Evolutionary conservation across 2,888 invertebrate species (phyloP), one percentile per base, ranked within the genome.

Genomic region (Dorcus hopei): DNA sequence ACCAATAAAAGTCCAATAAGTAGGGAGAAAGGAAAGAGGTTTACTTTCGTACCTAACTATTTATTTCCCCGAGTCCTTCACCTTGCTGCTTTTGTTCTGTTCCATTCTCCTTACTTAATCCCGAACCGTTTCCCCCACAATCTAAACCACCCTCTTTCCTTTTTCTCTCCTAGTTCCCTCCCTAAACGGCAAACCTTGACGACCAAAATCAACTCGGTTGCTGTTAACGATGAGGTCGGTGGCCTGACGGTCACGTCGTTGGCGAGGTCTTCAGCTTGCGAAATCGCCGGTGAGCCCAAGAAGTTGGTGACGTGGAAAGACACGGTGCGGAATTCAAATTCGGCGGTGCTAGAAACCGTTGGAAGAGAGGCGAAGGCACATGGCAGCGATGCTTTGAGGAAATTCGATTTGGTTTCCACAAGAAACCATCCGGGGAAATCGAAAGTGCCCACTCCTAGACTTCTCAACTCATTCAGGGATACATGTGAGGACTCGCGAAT

Each of bases 11-110:
- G 26, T 26, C 26, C 49, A 14, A 16, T 14, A 60, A 68, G 70
- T 71, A 73, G 71, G 74, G 73, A 74, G 74, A 74, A 73, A 68
- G 75, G 74, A 73, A 73, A 68, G 70, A 70, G 74, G 73, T 65
- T 65, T 16, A 9, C 9, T 26, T 48, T 39, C 14, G 14, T 49
- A n/a, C 38, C 14, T 43, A 26, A 51, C 43, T 14, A 23, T 39
- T 38, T 51, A 45, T 51, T 38, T 14, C 16, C n/a, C 11, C 14
- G 16, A 33, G 9, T 61, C 40, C n/a, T 43, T 52, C 49, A 19
- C 19, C 19, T 19, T 19, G 19, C 19, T 19, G 19, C 3, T 19
- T 19, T 45, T 40, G 26, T 54, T 33, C 26, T 26, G 38, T 69
- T 72, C 71, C 72, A 64, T 72, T 75, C 73, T 73, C 72, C 72